Conservation (phyloP, 37 sponge, comb jelly and placozoan genomes). For the Haliclona indistincta region DNA sequence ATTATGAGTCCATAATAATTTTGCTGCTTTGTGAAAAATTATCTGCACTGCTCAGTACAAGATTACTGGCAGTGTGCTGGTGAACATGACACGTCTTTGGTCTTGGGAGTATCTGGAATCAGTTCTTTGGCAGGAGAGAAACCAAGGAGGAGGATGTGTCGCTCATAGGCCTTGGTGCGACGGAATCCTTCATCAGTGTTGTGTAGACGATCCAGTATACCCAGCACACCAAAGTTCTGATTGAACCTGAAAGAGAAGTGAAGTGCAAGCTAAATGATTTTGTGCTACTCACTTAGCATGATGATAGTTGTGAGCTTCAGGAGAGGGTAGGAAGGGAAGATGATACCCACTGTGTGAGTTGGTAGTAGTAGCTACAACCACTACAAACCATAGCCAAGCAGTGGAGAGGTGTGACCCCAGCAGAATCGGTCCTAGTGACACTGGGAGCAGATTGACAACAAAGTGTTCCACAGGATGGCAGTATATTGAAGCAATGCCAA, state of each 20-base stretch:
- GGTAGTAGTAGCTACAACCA: slow-evolving; percentile 44
- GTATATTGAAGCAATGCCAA: slow-evolving; percentile 69
- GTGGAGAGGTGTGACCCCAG: slow-evolving; percentile 66
- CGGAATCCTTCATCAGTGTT: slow-evolving; percentile 61
- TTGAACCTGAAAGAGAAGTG: slow-evolving; percentile 49
- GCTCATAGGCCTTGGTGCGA: slow-evolving; percentile 19
- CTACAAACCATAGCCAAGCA: slow-evolving; percentile 42
- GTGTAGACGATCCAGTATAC: slow-evolving; percentile 75
- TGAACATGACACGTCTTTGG: too few species aligned
- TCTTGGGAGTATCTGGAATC: too few species aligned
- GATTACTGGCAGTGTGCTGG: too few species aligned
- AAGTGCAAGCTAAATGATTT: neutral
- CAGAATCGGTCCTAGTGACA: slow-evolving; percentile 71
- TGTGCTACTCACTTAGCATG: slow-evolving; percentile 63
- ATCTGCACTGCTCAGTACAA: too few species aligned
- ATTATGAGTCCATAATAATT: too few species aligned
- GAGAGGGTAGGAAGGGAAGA: slow-evolving; percentile 80
- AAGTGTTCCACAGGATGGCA: slow-evolving; percentile 82
- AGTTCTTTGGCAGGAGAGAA: slow-evolving; percentile 49
- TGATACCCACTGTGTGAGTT: slow-evolving; percentile 89
- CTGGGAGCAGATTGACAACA: slow-evolving; percentile 55
- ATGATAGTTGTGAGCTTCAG: slow-evolving; percentile 89
- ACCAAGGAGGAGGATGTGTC: slow-evolving; percentile 49
- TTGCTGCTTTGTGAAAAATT: too few species aligned
- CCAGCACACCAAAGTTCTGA: slow-evolving; percentile 77